Conservation (phyloP, 2,113 vertebrate species). For the Ictalurus punctatus region DNA sequence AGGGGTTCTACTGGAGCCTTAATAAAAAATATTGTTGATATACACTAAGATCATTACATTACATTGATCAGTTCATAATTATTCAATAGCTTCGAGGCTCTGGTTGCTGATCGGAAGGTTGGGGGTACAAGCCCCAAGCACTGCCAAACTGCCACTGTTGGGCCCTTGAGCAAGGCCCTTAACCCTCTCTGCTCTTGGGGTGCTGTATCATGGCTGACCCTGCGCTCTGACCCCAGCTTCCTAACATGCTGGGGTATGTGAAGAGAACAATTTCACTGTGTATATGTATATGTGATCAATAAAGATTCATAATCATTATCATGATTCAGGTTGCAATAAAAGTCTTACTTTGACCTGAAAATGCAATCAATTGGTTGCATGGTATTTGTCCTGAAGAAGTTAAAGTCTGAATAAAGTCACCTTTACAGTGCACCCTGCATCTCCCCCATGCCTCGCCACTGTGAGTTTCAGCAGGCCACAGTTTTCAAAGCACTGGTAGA, state of each 20-base stretch:
- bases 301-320: no score
- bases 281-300: no score
- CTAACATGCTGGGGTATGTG: no score
- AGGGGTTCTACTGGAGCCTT: background rate
- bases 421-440: constrained; percentile 71
- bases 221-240: no score
- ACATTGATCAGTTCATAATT: background rate
- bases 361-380: background rate
- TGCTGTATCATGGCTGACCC: no score
- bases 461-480: constrained; percentile 80
- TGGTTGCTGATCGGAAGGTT: no score
- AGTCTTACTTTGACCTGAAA: background rate
- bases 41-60: background rate
- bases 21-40: background rate
- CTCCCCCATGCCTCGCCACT: constrained; percentile 72
- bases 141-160: no score
- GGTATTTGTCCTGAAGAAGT: background rate
- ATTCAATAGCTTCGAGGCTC: background rate
- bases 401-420: constrained; percentile 52
- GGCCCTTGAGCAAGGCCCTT: no score
- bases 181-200: no score
- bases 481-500: constrained; percentile 85
- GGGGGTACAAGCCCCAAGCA: no score
- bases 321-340: background rate
- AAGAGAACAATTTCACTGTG: no score